Conservation (phyloP, 2,113 vertebrate genomes). For the Labeo rohita region DNA sequence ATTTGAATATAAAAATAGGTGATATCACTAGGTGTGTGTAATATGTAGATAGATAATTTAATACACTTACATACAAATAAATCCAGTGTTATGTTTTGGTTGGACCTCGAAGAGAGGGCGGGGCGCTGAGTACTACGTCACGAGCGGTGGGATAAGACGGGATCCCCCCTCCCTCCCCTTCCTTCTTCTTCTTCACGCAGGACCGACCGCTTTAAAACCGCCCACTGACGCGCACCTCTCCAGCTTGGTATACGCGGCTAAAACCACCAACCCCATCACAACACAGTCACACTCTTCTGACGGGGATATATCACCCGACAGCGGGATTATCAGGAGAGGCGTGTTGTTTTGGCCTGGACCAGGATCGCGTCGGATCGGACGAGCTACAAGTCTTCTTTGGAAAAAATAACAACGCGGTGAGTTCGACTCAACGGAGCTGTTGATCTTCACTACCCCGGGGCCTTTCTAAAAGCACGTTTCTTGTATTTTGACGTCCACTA, state of each 20-base stretch:
- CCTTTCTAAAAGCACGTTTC: neutral
- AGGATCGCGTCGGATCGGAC: neutral
- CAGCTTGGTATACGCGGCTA: neutral
- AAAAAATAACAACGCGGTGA: conserved; percentile 16
- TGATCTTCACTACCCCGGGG: neutral
- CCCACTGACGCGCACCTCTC: neutral
- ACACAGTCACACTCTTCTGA: neutral
- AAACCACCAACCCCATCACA: neutral
- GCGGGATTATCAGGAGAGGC: neutral
- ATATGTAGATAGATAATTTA: neutral
- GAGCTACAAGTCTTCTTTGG: conserved; percentile 33
- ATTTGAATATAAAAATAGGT: neutral
- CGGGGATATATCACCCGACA: neutral
- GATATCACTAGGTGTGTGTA: neutral
- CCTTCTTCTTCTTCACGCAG: neutral
- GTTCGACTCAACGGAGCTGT: conserved; percentile 24
- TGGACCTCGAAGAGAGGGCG: neutral
- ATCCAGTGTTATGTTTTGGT: conserved; percentile 32
- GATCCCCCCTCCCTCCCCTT: neutral
- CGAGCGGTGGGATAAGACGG: neutral
- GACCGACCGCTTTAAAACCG: neutral
- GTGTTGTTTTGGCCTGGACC: neutral
- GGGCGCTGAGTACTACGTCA: neutral
- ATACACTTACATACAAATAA: neutral
- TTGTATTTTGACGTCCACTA: neutral